Percentiles rank a stretch among this genome's conserved stretches.
Evolutionary conservation across 2,888 invertebrate species (phyloP).

Genomic region (Lasius platythorax): DNA sequence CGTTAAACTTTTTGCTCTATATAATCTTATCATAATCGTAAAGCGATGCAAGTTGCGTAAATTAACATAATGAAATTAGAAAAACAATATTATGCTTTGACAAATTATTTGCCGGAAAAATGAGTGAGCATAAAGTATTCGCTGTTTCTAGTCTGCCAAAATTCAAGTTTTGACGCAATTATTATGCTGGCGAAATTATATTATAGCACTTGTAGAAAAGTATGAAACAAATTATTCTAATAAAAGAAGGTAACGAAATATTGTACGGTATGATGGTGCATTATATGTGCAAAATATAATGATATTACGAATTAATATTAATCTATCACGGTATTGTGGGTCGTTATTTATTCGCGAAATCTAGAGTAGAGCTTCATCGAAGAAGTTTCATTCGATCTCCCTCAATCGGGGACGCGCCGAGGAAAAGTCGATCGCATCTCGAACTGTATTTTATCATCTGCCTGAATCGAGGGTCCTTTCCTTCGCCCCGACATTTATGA

Average conservation of each 20-base stretch:
- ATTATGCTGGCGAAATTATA: background rate
- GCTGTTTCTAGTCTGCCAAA: background rate
- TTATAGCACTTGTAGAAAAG: background rate
- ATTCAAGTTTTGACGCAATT: background rate
- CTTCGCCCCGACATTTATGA: constrained; percentile 37
- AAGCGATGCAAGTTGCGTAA: background rate
- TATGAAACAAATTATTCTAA: background rate
- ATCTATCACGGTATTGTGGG: background rate
- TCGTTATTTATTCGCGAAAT: background rate
- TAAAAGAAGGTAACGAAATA: background rate
- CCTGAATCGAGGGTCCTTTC: constrained; percentile 45
- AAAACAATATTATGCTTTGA: constrained; percentile 8
- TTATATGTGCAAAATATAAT: background rate
- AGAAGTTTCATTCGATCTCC: background rate
- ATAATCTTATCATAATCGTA: constrained; percentile 22
- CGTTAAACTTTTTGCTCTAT: background rate
- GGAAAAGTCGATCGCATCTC: constrained; percentile 19
- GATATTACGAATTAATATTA: background rate
- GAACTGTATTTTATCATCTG: constrained; percentile 28
- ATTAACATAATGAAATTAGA: background rate
- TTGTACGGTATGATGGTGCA: background rate
- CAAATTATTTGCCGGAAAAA: constrained; percentile 25
- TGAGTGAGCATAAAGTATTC: constrained; percentile 4
- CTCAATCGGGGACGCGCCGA: background rate
- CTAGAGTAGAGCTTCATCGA: background rate